Base-by-base conservation (phyloP, 2,888 invertebrate species). In the Oscheius sp. region DNA sequence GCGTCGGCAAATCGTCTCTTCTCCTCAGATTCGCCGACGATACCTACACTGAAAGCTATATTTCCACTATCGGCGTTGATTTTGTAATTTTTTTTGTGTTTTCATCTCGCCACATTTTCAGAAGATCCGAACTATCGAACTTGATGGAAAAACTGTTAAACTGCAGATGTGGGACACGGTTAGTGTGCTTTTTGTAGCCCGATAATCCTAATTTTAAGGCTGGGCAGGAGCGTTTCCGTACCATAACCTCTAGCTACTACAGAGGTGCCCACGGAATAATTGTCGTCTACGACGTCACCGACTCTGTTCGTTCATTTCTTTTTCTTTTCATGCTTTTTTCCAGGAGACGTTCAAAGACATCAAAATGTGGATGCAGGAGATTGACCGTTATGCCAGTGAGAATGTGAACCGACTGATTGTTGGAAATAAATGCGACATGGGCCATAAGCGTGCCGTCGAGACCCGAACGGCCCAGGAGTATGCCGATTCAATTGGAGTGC, bases 1-100 rank as follows among this genome's bases (percentile, higher is more conserved):
- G 97, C 84, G 97, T 98, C 89, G 98, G 98, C 90, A 98, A 98
- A 91, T 97, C 96, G 76, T 98, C 97, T 92, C 93, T 98, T 84
- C 92, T 98, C 86, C 92, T 97, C 85, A 93, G 92, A 89, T 97
- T 97, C 92, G 96, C 96, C 79, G 99, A 99, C 92, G 98, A 99
- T 91, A 98, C 98, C 84, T 99, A 98, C 92, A 99, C 98, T 91
- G 99, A 99, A 91, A 97, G 96, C 91, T 99, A 99, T 92, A 99
- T 99, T 92, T 98, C 98, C 91, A 99, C 99, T 88, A 99, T 99
- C 91, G 99, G 99, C 89, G 99, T 99, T 89, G 99, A 99, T 92
- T 99, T 99, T 92, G 94, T 94, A 92, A 93, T 94, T 93, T 66
- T 51, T 53, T 65, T 4, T 51, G 35, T 66, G 13, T 7, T 9